Evolutionary conservation across 2,797 vertebrate species (phyloP).

Genomic region (Kryptolebias ocellatus): DNA sequence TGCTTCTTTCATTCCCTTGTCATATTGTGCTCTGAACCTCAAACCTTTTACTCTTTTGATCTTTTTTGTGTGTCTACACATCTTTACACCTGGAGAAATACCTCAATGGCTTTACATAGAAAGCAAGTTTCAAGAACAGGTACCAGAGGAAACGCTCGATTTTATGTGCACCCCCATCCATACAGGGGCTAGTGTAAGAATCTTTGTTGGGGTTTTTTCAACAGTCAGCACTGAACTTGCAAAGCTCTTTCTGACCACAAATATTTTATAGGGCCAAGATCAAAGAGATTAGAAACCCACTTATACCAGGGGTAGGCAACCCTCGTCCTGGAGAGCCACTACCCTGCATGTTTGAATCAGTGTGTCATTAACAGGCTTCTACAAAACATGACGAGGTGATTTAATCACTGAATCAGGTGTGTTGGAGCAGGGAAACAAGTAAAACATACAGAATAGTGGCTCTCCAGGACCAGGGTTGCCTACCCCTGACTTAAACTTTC

Average conservation of each 20-base stretch:
- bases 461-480: too few relatives aligned
- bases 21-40: slow-evolving; percentile 31
- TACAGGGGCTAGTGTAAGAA: slow-evolving; percentile 41
- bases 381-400: too few relatives aligned
- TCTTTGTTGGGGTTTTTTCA: slow-evolving; percentile 30
- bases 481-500: not conserved
- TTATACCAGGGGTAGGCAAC: not conserved
- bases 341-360: too few relatives aligned
- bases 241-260: slow-evolving; percentile 42
- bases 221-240: slow-evolving; percentile 47
- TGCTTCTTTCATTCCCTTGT: slow-evolving; percentile 18
- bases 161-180: slow-evolving; percentile 27
- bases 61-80: slow-evolving; percentile 12
- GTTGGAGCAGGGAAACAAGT: too few relatives aligned
- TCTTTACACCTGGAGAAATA: slow-evolving; percentile 35
- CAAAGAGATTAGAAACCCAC: slow-evolving; percentile 38
- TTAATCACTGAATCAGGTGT: too few relatives aligned
- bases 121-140: slow-evolving; percentile 28
- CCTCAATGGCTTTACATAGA: slow-evolving; percentile 51
- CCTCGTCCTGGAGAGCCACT: too few relatives aligned
- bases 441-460: too few relatives aligned
- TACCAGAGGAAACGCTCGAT: slow-evolving; percentile 24
- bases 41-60: slow-evolving; percentile 21
- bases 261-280: slow-evolving; percentile 36
- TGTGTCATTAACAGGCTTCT: too few relatives aligned